Conservation (phyloP, 2,113 vertebrate species). For the Chaenogobius annularis region DNA sequence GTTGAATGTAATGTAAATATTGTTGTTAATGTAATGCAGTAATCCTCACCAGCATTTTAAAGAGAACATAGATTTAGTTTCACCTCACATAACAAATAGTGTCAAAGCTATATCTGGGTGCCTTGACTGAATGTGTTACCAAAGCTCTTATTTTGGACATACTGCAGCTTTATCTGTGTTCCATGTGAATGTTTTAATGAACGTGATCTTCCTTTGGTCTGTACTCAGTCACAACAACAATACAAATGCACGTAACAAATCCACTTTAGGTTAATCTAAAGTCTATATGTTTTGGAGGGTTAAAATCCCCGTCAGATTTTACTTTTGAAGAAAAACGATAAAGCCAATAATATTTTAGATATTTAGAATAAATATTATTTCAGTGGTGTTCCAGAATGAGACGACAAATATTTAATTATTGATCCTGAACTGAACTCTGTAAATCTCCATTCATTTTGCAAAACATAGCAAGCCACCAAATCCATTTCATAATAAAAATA, state of each 20-base stretch:
- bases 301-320: no score
- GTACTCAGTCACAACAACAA: not conserved
- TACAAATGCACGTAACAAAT: no score
- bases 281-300: no score
- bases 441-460: not conserved
- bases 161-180: not conserved
- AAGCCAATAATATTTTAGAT: no score
- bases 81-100: not conserved
- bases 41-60: constrained; percentile 1
- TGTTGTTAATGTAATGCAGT: not conserved
- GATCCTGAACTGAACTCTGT: no score
- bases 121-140: constrained; percentile 38
- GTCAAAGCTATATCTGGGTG: constrained; percentile 42
- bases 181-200: not conserved
- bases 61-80: not conserved
- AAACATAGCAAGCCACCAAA: not conserved
- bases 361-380: no score
- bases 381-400: not conserved
- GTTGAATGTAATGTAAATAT: not conserved
- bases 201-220: not conserved
- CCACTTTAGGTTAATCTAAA: not conserved
- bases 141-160: not conserved
- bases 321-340: no score
- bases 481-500: not conserved
- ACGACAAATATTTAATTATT: not conserved